phyloP scores from a whole-genome alignment of 2,113 vertebrate genomes.

The Leucopsar rothschildi region DNA sequence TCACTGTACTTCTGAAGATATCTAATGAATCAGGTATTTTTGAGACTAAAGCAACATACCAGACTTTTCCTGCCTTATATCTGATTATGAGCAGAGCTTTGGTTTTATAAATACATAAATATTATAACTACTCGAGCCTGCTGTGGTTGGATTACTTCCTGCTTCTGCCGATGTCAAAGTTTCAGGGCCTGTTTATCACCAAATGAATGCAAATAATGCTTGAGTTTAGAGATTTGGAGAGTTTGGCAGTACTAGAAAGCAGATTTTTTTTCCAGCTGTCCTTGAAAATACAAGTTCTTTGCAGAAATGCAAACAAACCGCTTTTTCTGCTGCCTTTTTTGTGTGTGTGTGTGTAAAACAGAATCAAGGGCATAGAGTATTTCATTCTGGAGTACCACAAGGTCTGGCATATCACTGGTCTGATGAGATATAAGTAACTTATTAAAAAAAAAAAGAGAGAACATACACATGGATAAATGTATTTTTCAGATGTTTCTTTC shows the following conservation, averaged over 20 bases:
- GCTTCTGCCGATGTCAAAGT: not conserved
- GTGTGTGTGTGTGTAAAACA: not conserved
- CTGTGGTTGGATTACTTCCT: not conserved
- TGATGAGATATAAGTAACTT: not conserved
- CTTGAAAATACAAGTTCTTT: not conserved
- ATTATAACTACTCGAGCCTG: not conserved
- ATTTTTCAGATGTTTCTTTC: not conserved
- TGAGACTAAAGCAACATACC: not conserved
- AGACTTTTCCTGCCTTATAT: not conserved
- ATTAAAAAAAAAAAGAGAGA: not conserved
- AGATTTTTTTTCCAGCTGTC: not conserved
- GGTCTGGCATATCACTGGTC: not conserved
- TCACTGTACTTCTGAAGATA: not conserved
- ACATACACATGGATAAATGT: not conserved
- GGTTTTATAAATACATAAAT: not conserved
- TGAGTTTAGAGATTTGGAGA: not conserved
- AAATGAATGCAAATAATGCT: not conserved
- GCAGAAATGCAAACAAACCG: not conserved
- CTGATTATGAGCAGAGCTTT: not conserved
- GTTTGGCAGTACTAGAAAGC: not conserved
- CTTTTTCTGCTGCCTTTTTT: not conserved
- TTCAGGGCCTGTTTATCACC: not conserved
- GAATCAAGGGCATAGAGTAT: not conserved
- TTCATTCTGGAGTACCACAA: not conserved
- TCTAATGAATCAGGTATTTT: not conserved